Conservation (phyloP, 1,140 invertebrate genomes). For the Trichonephila clavipes region DNA sequence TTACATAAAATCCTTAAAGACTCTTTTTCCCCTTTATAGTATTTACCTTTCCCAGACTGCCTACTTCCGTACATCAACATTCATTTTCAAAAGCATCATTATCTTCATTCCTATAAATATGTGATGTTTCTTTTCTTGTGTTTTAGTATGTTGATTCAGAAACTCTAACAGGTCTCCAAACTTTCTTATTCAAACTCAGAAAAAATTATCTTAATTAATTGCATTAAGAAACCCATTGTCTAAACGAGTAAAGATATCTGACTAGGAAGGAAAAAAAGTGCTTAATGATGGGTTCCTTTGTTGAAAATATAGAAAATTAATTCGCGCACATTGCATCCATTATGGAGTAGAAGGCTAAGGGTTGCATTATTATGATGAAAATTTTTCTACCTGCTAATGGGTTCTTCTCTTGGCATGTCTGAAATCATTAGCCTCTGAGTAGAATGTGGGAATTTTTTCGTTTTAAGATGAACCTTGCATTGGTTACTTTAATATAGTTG, state of each 20-base stretch:
- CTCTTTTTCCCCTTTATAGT: no score
- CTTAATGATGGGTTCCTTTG: neutral
- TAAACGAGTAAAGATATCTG: neutral
- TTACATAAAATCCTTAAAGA: no score
- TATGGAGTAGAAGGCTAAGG: neutral
- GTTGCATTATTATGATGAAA: neutral
- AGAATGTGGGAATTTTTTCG: no score
- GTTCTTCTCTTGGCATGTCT: neutral
- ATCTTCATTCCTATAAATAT: neutral
- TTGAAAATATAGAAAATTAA: neutral
- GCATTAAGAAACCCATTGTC: constrained; percentile 6
- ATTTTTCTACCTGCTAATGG: constrained; percentile 1
- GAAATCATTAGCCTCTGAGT: neutral
- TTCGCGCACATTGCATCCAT: neutral
- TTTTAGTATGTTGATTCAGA: neutral
- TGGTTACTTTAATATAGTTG: no score
- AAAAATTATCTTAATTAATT: neutral
- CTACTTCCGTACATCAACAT: neutral
- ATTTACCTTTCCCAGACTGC: no score
- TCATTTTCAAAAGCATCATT: neutral
- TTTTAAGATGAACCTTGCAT: no score
- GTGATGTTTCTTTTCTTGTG: neutral
- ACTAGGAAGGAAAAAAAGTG: neutral
- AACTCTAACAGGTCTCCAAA: neutral
- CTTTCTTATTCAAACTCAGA: neutral